A percentile compares a stretch with the other conserved stretches of the same genome.
phyloP scores from a whole-genome alignment of 1,140 invertebrate species.

The Apocrypta bakeri region DNA sequence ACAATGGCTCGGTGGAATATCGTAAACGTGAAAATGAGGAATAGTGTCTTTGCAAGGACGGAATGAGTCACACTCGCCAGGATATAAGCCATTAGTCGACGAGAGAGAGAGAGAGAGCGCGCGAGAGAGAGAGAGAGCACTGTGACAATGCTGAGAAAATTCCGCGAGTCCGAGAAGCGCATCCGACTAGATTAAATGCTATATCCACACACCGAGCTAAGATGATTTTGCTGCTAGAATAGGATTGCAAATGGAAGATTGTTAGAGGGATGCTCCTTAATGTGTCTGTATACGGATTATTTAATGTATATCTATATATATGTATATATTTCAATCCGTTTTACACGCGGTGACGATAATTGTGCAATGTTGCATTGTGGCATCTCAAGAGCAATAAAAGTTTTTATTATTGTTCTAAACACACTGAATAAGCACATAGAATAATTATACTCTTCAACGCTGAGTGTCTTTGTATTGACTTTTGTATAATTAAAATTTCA shows the following conservation, averaged over 20 bases:
- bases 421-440: too few relatives aligned
- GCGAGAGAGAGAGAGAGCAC: constrained; percentile 52
- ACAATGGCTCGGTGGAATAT: constrained; percentile 7
- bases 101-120: neutral
- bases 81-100: constrained; percentile 69
- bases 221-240: neutral
- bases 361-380: too few relatives aligned
- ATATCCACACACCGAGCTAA: neutral
- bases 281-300: neutral
- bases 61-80: constrained; percentile 62
- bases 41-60: constrained; percentile 14
- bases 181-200: constrained; percentile 31
- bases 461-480: too few relatives aligned
- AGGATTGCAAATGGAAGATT: neutral
- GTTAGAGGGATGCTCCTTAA: neutral
- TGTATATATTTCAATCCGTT: too few relatives aligned
- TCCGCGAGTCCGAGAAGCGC: constrained; percentile 37
- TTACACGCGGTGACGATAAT: neutral
- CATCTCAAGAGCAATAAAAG: too few relatives aligned
- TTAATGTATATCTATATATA: too few relatives aligned
- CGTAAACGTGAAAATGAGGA: constrained; percentile 23
- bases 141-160: constrained; percentile 71
- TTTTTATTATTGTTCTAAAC: too few relatives aligned
- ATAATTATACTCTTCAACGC: too few relatives aligned
- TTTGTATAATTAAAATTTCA: too few relatives aligned